Base-by-base conservation (phyloP, 2,797 vertebrate species). In the Gymnodraco acuticeps region DNA sequence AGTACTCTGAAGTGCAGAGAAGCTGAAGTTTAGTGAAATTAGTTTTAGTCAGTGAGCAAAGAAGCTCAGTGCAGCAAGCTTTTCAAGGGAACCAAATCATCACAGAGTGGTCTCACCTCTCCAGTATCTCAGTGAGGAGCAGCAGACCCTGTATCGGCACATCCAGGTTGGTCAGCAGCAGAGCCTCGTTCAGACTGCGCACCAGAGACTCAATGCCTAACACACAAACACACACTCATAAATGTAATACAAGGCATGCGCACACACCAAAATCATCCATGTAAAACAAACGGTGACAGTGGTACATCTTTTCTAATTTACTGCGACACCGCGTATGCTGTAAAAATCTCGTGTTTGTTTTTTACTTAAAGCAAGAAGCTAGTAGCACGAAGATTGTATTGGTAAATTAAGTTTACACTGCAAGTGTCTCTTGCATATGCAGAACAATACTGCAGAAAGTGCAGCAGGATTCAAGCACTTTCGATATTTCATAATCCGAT, bases 201-300 rank as follows among this genome's bases (percentile, higher is more conserved):
- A 99, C 87, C 80, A 99, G 83, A 23, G 96, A 95, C 87, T 99
- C 98, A 14, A 99, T 96, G 61, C 98, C 98, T 99, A 68, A 38
- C 20, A 80, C 27, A 86, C 47, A 66, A 50, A 55, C 27, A 72
- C 42, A 64, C 17, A 72, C 20, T 63, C 45, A 54, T 77, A 41
- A 84, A 71, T 79, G 64, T 38, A 59, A 77, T 15, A 67, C n/a
- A 67, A 45, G 38, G 20, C 23, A 55, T 59, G 10, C 16, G 43
- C 43, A 70, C 42, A 56, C 51, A 56, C 54, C 0, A 4, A 42
- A 46, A 16, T 51, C 3, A 11, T 43, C 45, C 61, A 63, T 51
- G 66, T 68, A 71, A 64, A 55, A 62, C 46, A 31, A 67, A 77
- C 31, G 60, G 55, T 5, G 19, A 15, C 62, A 60, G 59, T 2